A percentile compares a stretch with the other conserved stretches of the same genome.
Conservation (phyloP, 2,113 vertebrate species). For the Girardinichthys multiradiatus region DNA sequence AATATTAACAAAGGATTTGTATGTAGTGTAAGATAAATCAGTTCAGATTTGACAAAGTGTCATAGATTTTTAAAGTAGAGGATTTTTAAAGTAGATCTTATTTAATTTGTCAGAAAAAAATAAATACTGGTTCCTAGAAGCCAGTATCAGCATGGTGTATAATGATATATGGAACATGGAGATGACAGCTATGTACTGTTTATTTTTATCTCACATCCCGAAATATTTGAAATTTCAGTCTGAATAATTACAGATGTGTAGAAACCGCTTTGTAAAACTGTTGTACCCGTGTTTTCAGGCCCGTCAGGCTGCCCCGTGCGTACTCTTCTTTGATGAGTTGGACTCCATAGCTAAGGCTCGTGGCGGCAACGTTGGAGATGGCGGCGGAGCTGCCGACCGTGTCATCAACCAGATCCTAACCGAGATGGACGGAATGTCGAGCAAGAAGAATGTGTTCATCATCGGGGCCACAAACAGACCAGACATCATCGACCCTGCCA, state of each 20-base stretch:
- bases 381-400: conserved; percentile 93
- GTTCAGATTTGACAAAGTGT: no score
- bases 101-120: no score
- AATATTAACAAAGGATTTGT: no score
- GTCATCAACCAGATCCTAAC: conserved; percentile 99
- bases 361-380: conserved; percentile 95
- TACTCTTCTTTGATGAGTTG: conserved; percentile 97
- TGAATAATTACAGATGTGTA: neutral
- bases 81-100: no score
- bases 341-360: conserved; percentile 98
- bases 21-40: no score
- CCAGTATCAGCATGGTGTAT: no score
- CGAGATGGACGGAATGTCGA: conserved; percentile 99
- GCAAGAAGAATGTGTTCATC: conserved; percentile 99
- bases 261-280: neutral
- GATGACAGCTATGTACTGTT: no score
- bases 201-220: no score
- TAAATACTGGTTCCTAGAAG: no score
- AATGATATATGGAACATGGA: no score
- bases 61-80: no score
- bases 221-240: neutral
- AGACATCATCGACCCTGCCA: conserved; percentile 98
- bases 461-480: conserved; percentile 98
- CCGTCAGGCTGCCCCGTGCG: conserved; percentile 95
- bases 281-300: conserved; percentile 77